These are phyloP conservation scores for Argya squamiceps DNA, from an alignment of 2,797 vertebrate genomes.

Conservation along the genomic window DNA sequence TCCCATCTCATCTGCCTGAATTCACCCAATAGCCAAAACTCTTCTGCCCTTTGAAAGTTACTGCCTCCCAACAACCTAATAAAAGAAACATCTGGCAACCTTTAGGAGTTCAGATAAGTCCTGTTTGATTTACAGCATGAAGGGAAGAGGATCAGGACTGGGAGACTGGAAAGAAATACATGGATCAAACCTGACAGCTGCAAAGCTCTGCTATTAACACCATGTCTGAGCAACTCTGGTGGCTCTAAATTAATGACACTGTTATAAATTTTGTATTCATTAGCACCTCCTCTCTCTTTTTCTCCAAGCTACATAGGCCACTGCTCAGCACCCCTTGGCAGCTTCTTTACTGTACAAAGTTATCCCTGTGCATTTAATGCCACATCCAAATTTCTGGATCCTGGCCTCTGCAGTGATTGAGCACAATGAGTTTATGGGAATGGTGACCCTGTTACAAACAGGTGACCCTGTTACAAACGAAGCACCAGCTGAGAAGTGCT, in stretches of 20 bases:
- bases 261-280: background rate
- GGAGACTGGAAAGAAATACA: background rate
- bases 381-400: background rate
- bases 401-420: background rate
- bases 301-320: background rate
- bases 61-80: background rate
- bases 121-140: background rate
- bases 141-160: background rate
- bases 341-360: background rate
- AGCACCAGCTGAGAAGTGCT: background rate
- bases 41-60: background rate
- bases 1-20: background rate
- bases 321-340: background rate
- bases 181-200: background rate
- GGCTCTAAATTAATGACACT: background rate
- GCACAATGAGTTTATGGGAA: background rate
- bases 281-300: background rate
- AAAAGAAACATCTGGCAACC: slow-evolving; percentile 8
- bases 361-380: background rate
- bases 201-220: background rate
- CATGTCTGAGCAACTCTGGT: background rate
- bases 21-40: background rate
- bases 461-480: background rate
- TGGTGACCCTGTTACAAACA: background rate
- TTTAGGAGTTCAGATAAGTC: background rate